Conservation (phyloP, 2,888 invertebrate species). For the Agrochola lychnidis region DNA sequence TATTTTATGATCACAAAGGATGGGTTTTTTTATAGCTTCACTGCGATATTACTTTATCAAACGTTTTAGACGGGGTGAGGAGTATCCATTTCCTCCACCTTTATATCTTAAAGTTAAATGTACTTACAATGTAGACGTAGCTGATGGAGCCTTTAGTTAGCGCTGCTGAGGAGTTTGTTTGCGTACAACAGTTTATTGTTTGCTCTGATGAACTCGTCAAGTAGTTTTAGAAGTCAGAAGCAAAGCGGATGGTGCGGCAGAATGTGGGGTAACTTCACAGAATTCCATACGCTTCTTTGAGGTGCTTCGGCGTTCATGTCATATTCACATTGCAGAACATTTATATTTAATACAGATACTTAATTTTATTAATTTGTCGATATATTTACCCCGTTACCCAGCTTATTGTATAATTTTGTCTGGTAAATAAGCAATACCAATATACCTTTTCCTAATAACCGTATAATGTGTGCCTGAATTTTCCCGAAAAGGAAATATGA, state of each 20-base stretch:
- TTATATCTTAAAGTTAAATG: slow-evolving; percentile 37
- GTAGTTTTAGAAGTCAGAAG: slow-evolving; percentile 69
- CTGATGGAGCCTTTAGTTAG: slow-evolving; percentile 34
- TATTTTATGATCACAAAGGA: slow-evolving; percentile 59
- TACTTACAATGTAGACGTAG: slow-evolving; percentile 27
- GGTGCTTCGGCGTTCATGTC: slow-evolving; percentile 3
- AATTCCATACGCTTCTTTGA: slow-evolving; percentile 36
- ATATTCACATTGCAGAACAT: slow-evolving; percentile 15
- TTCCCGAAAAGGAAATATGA: slow-evolving; percentile 12
- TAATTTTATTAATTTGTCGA: neutral
- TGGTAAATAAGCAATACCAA: neutral
- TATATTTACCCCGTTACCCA: neutral
- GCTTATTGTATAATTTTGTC: neutral
- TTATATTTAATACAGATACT: neutral
- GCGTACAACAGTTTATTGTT: slow-evolving; percentile 57
- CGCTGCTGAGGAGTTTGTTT: slow-evolving; percentile 48
- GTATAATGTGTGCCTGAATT: slow-evolving; percentile 5
- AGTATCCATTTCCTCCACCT: slow-evolving; percentile 47
- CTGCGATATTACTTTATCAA: slow-evolving; percentile 57
- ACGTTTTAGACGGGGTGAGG: slow-evolving; percentile 50
- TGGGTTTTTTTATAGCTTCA: slow-evolving; percentile 58
- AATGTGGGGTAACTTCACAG: slow-evolving; percentile 55
- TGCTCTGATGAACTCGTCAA: slow-evolving; percentile 66
- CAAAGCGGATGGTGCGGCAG: slow-evolving; percentile 61
- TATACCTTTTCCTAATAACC: slow-evolving; percentile 10